Conservation (phyloP, 2,888 invertebrate species). For the Panopea generosa region DNA sequence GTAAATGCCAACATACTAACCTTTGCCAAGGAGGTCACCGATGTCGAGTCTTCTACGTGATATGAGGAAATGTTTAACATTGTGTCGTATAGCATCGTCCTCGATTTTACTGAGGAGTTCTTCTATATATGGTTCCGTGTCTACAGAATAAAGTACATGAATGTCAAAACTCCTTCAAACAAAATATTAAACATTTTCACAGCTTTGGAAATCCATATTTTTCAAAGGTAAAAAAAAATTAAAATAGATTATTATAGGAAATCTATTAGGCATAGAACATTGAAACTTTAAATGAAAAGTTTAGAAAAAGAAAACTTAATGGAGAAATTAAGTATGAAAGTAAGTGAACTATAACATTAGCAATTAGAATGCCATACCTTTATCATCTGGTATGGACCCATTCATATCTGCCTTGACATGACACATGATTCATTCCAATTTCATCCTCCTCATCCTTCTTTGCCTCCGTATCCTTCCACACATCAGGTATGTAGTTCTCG, state of each 20-base stretch:
- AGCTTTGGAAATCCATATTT: neutral
- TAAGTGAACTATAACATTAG: too few species aligned
- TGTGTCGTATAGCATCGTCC: conserved; percentile 75
- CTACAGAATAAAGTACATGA: conserved; percentile 59
- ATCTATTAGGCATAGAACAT: too few species aligned
- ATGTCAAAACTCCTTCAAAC: neutral
- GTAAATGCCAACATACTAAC: conserved; percentile 62
- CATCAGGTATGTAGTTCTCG: conserved; percentile 79
- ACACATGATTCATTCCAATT: conserved; percentile 75
- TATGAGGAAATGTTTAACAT: conserved; percentile 74
- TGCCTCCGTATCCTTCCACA: conserved; percentile 77
- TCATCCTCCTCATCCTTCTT: conserved; percentile 75
- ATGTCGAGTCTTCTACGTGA: conserved; percentile 74
- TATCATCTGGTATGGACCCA: conserved; percentile 73
- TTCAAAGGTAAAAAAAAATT: neutral
- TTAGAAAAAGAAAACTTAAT: too few species aligned
- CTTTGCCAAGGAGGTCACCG: conserved; percentile 79
- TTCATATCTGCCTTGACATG: conserved; percentile 79
- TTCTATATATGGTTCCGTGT: conserved; percentile 76
- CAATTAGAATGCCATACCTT: conserved; percentile 57
- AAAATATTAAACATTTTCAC: neutral
- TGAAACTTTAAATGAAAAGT: too few species aligned
- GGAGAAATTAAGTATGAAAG: too few species aligned
- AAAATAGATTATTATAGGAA: too few species aligned
- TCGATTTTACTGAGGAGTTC: conserved; percentile 78